These are phyloP conservation scores for Mythimna albipuncta DNA, from an alignment of 2,888 invertebrate species.

Conservation along the genomic window DNA sequence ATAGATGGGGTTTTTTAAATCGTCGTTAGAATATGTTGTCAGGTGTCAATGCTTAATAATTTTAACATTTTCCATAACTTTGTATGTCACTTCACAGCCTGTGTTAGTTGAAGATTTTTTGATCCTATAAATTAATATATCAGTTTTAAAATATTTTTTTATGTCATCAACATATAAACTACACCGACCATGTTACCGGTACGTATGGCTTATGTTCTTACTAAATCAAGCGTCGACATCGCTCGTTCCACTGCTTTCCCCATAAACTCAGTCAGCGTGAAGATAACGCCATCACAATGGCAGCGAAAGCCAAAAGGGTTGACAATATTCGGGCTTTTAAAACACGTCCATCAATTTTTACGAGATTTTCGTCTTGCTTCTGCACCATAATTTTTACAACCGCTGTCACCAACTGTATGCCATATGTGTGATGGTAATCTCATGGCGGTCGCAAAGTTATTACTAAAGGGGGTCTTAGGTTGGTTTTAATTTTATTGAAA, in stretches of 20 bases:
- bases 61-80: neutral
- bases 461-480: slow-evolving; percentile 59
- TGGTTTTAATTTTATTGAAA: slow-evolving; percentile 26
- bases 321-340: slow-evolving; percentile 59
- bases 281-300: slow-evolving; percentile 55
- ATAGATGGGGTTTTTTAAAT: slow-evolving; percentile 45
- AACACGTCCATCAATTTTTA: slow-evolving; percentile 66
- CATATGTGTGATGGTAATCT: slow-evolving; percentile 84
- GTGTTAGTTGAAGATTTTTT: too few relatives aligned
- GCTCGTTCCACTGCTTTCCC: slow-evolving; percentile 36
- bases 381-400: slow-evolving; percentile 74
- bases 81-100: slow-evolving; percentile 9
- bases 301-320: slow-evolving; percentile 58
- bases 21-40: too few relatives aligned
- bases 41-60: neutral
- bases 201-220: slow-evolving; percentile 52
- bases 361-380: slow-evolving; percentile 55
- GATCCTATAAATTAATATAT: neutral
- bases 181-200: neutral
- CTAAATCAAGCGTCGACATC: slow-evolving; percentile 45
- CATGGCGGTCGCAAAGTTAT: slow-evolving; percentile 76
- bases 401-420: slow-evolving; percentile 76
- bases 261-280: slow-evolving; percentile 49
- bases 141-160: neutral
- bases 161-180: slow-evolving; percentile 13